Evolutionary conservation across 1,140 invertebrate species (phyloP).

Genomic region (Heliconius congener): DNA sequence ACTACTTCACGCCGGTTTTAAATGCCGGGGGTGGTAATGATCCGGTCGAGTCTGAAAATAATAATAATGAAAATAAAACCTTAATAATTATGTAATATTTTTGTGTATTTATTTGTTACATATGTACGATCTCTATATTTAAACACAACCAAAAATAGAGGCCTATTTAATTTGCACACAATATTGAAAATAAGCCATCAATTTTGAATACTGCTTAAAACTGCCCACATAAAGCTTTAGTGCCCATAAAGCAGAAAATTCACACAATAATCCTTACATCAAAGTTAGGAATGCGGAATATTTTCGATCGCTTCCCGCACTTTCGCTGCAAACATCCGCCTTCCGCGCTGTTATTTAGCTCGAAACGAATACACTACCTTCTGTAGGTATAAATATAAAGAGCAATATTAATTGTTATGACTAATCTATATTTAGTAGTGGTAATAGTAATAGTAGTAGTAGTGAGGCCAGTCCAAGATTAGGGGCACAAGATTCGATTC

Average conservation of each 20-base stretch:
- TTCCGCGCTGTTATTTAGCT: constrained; percentile 38
- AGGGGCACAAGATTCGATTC: too few species aligned
- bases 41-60: too few species aligned
- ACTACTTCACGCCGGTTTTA: too few species aligned
- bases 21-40: too few species aligned
- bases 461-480: too few species aligned
- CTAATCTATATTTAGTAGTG: too few species aligned
- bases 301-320: constrained; percentile 66
- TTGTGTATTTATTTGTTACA: too few species aligned
- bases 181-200: background rate
- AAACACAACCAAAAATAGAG: background rate
- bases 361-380: constrained; percentile 5
- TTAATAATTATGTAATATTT: too few species aligned
- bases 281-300: constrained; percentile 67
- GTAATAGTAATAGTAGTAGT: too few species aligned
- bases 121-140: background rate
- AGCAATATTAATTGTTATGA: background rate
- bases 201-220: background rate
- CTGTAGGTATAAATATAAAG: background rate
- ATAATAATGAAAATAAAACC: too few species aligned
- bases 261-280: constrained; percentile 27
- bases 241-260: constrained; percentile 10
- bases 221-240: background rate
- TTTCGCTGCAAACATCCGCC: constrained; percentile 74
- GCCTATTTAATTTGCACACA: background rate